Percentiles rank a stretch among this genome's conserved stretches.
Conservation (phyloP, 2,797 vertebrate species). For the Nyctalus aviator region DNA sequence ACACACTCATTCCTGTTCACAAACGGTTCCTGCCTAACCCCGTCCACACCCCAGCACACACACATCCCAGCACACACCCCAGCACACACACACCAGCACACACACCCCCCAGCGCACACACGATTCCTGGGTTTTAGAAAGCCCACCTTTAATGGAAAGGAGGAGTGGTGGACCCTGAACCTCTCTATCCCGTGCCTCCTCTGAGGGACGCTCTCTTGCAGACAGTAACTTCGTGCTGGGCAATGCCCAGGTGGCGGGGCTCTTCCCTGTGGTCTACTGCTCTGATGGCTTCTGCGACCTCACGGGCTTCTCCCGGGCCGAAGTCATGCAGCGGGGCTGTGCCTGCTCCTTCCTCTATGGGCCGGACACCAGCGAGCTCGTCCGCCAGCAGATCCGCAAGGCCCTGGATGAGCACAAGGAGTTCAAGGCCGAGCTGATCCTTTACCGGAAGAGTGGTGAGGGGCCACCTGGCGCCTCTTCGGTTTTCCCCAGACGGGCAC, state of each 20-base stretch:
- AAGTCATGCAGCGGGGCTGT: conserved; percentile 88
- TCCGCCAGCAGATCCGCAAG: conserved; percentile 84
- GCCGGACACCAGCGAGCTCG: conserved; percentile 85
- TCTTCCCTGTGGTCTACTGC: conserved; percentile 88
- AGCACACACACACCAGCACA: not conserved
- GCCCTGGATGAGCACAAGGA: conserved; percentile 86
- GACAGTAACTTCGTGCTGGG: conserved; percentile 88
- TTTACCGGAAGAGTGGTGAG: conserved; percentile 87
- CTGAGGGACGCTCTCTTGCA: conserved; percentile 80
- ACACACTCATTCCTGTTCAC: not conserved
- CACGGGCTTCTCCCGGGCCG: conserved; percentile 87
- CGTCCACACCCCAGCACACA: not conserved
- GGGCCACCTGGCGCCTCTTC: not conserved
- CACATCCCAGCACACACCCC: not conserved
- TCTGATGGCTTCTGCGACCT: conserved; percentile 89
- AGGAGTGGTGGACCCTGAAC: not conserved
- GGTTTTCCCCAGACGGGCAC: not conserved
- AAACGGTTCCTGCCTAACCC: not conserved
- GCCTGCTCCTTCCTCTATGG: conserved; percentile 87
- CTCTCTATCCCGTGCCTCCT: not conserved
- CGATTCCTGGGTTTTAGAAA: not conserved
- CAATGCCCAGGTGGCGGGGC: conserved; percentile 86
- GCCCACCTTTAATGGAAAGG: not conserved
- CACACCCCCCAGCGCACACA: not conserved
- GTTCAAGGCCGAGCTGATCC: conserved; percentile 86